phyloP scores from a whole-genome alignment of 2,113 vertebrate genomes.

The Varanus salvator region DNA sequence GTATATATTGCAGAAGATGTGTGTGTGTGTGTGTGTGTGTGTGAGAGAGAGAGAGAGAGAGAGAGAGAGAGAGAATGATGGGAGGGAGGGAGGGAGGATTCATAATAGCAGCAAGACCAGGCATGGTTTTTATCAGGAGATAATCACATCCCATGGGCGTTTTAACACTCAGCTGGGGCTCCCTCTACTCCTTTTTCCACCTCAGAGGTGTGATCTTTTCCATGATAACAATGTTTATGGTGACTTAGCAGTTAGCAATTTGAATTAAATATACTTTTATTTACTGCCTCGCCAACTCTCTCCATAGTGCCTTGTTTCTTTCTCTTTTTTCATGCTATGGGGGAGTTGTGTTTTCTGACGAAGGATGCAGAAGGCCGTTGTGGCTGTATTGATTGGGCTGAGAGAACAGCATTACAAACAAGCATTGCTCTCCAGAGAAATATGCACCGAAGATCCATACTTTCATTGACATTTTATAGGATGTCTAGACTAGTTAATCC shows the following conservation, averaged over 20 bases:
- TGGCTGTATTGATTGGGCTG: constrained; percentile 72
- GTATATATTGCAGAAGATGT: constrained; percentile 1
- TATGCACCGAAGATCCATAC: constrained; percentile 68
- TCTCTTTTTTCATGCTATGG: constrained; percentile 15
- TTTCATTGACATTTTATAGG: constrained; percentile 73
- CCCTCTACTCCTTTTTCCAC: constrained; percentile 64
- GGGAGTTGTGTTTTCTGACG: constrained; percentile 58
- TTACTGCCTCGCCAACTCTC: neutral
- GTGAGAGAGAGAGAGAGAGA: constrained; percentile 45
- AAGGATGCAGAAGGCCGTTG: constrained; percentile 60
- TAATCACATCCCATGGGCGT: constrained; percentile 84
- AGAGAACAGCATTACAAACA: constrained; percentile 57
- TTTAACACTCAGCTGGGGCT: constrained; percentile 76
- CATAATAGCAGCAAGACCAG: constrained; percentile 79
- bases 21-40: neutral
- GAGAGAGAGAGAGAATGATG: too few relatives aligned
- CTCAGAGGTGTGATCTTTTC: constrained; percentile 80
- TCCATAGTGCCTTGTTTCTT: constrained; percentile 54
- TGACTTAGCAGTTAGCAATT: constrained; percentile 73
- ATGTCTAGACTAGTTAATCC: constrained; percentile 76
- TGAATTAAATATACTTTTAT: constrained; percentile 68
- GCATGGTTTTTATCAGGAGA: constrained; percentile 80
- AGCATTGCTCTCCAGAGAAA: constrained; percentile 70
- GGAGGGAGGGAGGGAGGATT: constrained; percentile 69
- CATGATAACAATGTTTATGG: constrained; percentile 79